Percentiles rank a stretch among this genome's conserved stretches.
Conservation (phyloP, 2,888 invertebrate genomes). For the Platerodrilus igneus region DNA sequence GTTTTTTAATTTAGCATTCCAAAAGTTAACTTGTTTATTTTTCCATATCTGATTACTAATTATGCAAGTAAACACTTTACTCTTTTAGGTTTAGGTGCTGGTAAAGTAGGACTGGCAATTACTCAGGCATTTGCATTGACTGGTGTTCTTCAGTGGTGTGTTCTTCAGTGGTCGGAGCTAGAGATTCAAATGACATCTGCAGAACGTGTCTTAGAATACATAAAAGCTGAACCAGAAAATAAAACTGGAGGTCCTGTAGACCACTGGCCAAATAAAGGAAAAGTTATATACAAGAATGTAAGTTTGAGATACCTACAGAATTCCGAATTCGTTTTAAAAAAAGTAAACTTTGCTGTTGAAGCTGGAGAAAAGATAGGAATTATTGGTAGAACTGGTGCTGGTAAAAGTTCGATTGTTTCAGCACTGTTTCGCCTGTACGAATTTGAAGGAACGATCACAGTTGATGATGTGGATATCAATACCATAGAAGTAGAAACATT, state of each 20-base stretch:
- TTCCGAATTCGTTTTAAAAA: conserved; percentile 67
- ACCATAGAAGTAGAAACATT: conserved; percentile 67
- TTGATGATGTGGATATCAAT: conserved; percentile 71
- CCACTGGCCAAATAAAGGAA: conserved; percentile 69
- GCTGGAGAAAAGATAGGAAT: conserved; percentile 69
- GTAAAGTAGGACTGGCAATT: conserved; percentile 75
- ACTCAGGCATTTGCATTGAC: conserved; percentile 76
- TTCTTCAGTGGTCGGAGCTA: conserved; percentile 80
- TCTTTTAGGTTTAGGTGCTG: conserved; percentile 55
- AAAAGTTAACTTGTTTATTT: too few species aligned
- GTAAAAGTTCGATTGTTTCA: conserved; percentile 70
- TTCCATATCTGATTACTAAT: too few species aligned
- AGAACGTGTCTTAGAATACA: conserved; percentile 62
- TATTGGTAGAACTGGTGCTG: conserved; percentile 78
- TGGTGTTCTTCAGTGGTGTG: conserved; percentile 60
- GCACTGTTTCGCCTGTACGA: conserved; percentile 77
- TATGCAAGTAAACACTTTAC: too few species aligned
- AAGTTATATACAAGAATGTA: conserved; percentile 62
- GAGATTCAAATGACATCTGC: conserved; percentile 83
- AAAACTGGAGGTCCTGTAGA: conserved; percentile 50
- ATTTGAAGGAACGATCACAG: conserved; percentile 68
- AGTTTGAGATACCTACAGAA: conserved; percentile 66
- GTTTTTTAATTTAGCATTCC: too few species aligned
- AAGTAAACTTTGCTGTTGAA: conserved; percentile 61
- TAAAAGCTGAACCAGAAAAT: conserved; percentile 47